Evolutionary conservation across 2,888 invertebrate species (phyloP).

Genomic region (Troglohyphantes excavatus): DNA sequence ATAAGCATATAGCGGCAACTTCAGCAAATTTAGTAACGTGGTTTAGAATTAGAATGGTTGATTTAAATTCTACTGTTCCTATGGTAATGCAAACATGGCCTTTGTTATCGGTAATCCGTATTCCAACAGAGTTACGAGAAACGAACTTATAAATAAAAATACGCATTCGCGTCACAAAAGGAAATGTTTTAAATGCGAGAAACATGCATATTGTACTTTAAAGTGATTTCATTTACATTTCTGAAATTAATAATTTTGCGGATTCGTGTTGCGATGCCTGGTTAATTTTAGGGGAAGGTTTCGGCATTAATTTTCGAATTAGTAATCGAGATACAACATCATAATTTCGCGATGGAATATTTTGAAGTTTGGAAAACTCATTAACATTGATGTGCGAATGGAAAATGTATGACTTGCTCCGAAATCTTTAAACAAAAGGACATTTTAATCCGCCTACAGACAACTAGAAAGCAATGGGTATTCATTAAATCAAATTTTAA

Average conservation of each 20-base stretch:
- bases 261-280: not conserved
- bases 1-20: not conserved
- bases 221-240: slow-evolving; percentile 45
- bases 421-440: slow-evolving; percentile 39
- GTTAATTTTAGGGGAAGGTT: not conserved
- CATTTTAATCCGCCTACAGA: not conserved
- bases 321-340: slow-evolving; percentile 8
- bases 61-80: not conserved
- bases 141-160: not conserved
- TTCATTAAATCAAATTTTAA: too few species aligned
- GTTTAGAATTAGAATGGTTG: slow-evolving; percentile 19
- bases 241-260: slow-evolving; percentile 36
- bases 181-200: slow-evolving; percentile 2
- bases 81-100: not conserved
- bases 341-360: slow-evolving; percentile 12
- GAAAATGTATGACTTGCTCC: slow-evolving; percentile 19
- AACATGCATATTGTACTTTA: not conserved
- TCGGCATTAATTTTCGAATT: slow-evolving; percentile 25
- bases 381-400: slow-evolving; percentile 42
- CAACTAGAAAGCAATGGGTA: too few species aligned
- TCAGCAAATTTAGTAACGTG: not conserved
- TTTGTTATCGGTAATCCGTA: not conserved
- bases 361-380: slow-evolving; percentile 49
- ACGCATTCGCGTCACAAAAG: not conserved
- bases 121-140: not conserved